Conservation (phyloP, 2,113 vertebrate genomes). For the Bettongia penicillata region DNA sequence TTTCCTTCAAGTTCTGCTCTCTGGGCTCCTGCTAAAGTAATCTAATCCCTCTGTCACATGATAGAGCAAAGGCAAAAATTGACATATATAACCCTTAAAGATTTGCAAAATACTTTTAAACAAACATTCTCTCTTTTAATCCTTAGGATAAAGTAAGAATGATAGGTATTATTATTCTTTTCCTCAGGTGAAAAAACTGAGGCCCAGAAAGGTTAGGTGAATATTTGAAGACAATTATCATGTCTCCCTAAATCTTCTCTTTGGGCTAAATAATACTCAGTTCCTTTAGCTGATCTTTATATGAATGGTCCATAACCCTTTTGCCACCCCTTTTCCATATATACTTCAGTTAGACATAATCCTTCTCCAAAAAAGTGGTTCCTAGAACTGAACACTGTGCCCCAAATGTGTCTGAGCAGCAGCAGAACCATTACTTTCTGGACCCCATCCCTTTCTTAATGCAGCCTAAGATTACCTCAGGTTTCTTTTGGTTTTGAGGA, state of each 20-base stretch:
- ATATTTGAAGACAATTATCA: background rate
- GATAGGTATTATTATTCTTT: background rate
- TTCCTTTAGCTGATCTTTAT: background rate
- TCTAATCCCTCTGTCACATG: background rate
- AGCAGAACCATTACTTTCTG: background rate
- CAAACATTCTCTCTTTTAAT: background rate
- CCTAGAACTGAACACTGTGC: background rate
- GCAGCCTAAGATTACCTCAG: background rate
- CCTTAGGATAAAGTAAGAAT: background rate
- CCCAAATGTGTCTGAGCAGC: background rate
- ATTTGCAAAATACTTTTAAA: background rate
- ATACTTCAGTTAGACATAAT: background rate
- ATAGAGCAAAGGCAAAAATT: background rate
- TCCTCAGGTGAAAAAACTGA: background rate
- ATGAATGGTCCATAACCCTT: background rate
- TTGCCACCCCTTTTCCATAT: background rate
- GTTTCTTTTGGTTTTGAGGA: background rate
- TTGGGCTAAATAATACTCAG: background rate
- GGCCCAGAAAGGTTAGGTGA: background rate
- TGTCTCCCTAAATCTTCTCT: background rate
- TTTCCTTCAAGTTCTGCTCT: background rate
- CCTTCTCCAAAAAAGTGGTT: background rate
- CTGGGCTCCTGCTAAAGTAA: background rate
- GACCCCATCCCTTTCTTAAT: background rate
- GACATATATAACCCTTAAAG: background rate